These are phyloP conservation scores for Brachycybe producta DNA, from an alignment of 2,888 invertebrate genomes.

Conservation along the genomic window DNA sequence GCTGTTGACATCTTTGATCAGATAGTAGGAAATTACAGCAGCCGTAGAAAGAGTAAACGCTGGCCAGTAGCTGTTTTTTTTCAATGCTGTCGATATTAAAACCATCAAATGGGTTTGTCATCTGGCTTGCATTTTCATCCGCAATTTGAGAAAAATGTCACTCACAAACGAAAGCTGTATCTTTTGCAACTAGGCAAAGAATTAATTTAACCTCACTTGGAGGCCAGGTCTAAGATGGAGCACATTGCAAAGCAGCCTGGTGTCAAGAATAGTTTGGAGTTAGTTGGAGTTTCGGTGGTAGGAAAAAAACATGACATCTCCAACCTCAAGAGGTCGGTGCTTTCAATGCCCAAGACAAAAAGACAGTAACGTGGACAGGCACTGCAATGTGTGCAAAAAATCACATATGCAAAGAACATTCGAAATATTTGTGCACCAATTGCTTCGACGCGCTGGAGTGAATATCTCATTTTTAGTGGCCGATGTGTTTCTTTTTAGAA, in stretches of 20 bases:
- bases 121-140: not conserved
- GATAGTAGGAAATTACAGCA: not conserved
- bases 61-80: constrained; percentile 2
- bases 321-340: not conserved
- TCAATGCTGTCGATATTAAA: too few relatives aligned
- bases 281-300: not conserved
- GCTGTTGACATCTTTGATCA: constrained; percentile 2
- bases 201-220: not conserved
- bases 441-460: too few relatives aligned
- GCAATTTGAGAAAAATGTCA: not conserved
- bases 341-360: not conserved
- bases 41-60: not conserved
- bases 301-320: not conserved
- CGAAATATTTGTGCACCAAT: too few relatives aligned
- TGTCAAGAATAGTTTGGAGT: constrained; percentile 2
- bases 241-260: not conserved
- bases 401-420: too few relatives aligned
- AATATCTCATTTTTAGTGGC: too few relatives aligned
- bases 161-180: too few relatives aligned
- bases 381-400: too few relatives aligned
- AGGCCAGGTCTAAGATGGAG: not conserved
- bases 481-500: too few relatives aligned
- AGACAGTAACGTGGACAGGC: not conserved
- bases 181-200: not conserved
- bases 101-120: not conserved